phyloP scores from a whole-genome alignment of 2,797 vertebrate genomes.

The Zalophus californianus region DNA sequence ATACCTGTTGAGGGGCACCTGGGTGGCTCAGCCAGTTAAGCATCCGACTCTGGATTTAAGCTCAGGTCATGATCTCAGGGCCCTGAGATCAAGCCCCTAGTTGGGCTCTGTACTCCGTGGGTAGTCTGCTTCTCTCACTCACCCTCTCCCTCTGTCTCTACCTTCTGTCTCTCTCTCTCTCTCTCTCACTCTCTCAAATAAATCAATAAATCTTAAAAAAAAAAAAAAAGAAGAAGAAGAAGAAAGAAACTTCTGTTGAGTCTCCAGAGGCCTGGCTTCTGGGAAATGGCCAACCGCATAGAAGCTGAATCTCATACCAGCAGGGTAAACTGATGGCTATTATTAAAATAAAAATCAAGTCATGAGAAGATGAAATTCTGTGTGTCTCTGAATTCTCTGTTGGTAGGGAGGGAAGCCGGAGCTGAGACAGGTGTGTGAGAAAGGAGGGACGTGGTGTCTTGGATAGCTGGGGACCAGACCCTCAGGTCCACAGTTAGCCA shows the following conservation, averaged over 20 bases:
- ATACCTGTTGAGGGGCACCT: neutral
- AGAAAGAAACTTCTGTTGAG: neutral
- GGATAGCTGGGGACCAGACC: neutral
- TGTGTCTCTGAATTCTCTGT: neutral
- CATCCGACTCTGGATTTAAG: neutral
- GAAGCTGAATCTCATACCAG: neutral
- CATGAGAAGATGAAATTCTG: neutral
- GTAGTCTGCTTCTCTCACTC: neutral
- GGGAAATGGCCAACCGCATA: neutral
- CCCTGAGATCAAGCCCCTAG: neutral
- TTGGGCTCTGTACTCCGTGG: neutral
- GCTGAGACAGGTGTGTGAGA: neutral
- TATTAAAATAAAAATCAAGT: slow-evolving; percentile 32
- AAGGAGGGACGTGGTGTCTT: neutral
- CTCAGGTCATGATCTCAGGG: neutral
- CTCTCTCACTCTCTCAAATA: neutral
- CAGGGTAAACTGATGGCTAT: neutral
- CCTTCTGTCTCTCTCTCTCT: neutral
- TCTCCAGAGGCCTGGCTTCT: neutral
- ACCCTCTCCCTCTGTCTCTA: neutral
- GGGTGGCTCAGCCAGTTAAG: neutral
- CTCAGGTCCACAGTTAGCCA: neutral
- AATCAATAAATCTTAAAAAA: neutral
- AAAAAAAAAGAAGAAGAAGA: neutral
- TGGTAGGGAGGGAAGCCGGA: neutral